phyloP scores from a whole-genome alignment of 30 jellyfish, hydroid and myxozoan genomes.

The Pelagia noctiluca region DNA sequence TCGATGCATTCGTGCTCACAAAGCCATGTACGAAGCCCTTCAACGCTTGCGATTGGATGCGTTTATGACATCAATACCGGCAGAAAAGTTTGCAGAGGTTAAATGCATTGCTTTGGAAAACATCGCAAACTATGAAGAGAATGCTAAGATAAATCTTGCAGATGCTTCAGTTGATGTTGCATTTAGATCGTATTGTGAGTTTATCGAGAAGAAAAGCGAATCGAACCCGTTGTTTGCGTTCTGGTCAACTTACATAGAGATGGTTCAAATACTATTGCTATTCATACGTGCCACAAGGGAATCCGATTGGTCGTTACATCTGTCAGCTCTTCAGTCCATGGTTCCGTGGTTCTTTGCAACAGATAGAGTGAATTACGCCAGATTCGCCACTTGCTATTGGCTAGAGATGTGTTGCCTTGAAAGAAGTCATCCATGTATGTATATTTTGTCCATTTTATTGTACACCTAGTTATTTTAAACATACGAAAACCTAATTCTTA shows the following conservation, averaged over 20 bases:
- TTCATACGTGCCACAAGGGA: constrained; percentile 71
- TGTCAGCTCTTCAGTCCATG: constrained; percentile 58
- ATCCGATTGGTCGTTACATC: constrained; percentile 67
- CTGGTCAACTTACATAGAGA: constrained; percentile 61
- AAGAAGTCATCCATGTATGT: constrained; percentile 77
- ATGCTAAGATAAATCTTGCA: neutral
- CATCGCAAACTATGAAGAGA: neutral
- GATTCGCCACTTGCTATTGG: constrained; percentile 64
- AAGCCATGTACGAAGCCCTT: constrained; percentile 57
- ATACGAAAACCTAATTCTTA: neutral
- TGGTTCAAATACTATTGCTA: constrained; percentile 58
- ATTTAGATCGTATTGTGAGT: neutral
- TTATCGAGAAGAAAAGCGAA: neutral
- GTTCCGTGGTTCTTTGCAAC: constrained; percentile 78
- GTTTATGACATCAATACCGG: constrained; percentile 9
- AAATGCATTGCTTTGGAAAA: neutral
- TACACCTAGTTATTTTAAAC: neutral
- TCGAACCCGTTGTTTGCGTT: constrained; percentile 42
- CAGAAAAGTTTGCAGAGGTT: neutral
- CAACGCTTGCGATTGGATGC: constrained; percentile 51
- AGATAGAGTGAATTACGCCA: constrained; percentile 46
- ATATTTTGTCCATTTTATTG: neutral
- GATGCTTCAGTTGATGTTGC: constrained; percentile 12
- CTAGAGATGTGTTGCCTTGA: constrained; percentile 54
- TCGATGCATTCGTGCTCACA: constrained; percentile 44